Evolutionary conservation across 2,888 invertebrate genomes (phyloP).

Genomic region (Galerucella pusilla): DNA sequence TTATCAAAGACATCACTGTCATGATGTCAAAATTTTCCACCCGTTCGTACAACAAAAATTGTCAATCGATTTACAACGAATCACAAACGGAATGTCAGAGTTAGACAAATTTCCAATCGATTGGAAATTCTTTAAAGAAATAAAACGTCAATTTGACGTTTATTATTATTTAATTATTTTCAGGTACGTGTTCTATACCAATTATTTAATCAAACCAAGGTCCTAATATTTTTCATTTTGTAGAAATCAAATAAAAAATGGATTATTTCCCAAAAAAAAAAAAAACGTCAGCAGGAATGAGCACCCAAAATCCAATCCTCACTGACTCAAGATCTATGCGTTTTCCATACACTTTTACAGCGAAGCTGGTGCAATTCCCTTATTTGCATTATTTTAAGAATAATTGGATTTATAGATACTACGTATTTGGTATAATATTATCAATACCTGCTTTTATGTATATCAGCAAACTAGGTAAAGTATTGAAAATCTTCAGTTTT

Average conservation of each 20-base stretch:
- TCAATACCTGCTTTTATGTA: slow-evolving; percentile 66
- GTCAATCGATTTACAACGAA: no score
- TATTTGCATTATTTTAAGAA: slow-evolving; percentile 65
- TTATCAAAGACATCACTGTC: no score
- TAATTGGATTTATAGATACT: slow-evolving; percentile 66
- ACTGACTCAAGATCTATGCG: slow-evolving; percentile 66
- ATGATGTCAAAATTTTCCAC: no score
- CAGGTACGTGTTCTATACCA: no score
- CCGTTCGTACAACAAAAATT: no score
- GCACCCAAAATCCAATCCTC: neutral
- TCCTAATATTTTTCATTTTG: neutral
- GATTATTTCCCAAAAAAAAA: slow-evolving; percentile 1
- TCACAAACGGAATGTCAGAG: no score
- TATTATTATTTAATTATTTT: no score
- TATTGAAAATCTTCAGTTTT: slow-evolving; percentile 28
- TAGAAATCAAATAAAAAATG: neutral
- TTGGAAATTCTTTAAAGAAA: no score
- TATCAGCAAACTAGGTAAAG: slow-evolving; percentile 65
- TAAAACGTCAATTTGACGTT: no score
- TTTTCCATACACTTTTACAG: slow-evolving; percentile 70
- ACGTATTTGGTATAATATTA: slow-evolving; percentile 56
- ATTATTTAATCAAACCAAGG: neutral
- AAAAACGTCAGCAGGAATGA: slow-evolving; percentile 1
- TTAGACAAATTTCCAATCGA: no score
- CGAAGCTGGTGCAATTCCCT: slow-evolving; percentile 71